These are phyloP conservation scores for Odocoileus hemionus DNA, from an alignment of 2,113 vertebrate genomes.

Conservation along the genomic window DNA sequence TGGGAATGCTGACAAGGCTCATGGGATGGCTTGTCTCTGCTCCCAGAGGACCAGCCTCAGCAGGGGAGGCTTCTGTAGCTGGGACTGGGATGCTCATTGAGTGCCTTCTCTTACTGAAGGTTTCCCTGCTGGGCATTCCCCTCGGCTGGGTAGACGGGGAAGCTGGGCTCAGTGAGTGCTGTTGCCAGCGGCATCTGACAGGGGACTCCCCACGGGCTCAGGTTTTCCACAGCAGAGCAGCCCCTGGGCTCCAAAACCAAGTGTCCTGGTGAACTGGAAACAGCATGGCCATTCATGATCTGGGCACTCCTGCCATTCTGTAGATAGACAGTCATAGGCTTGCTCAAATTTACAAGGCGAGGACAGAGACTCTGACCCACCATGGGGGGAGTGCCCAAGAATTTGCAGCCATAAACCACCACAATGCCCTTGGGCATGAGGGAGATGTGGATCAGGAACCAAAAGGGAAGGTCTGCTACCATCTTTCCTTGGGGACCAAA, in stretches of 20 bases:
- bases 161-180: background rate
- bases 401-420: background rate
- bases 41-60: background rate
- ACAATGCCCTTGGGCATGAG: background rate
- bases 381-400: background rate
- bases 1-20: background rate
- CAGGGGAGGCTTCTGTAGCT: rapidly evolving
- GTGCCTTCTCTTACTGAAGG: background rate
- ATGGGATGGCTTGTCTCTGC: background rate
- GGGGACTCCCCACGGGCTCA: background rate
- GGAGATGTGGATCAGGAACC: rapidly evolving
- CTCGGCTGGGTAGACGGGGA: background rate
- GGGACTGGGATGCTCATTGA: background rate
- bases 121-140: background rate
- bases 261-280: background rate
- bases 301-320: background rate
- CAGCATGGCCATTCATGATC: rapidly evolving
- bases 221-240: background rate
- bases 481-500: background rate
- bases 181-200: too few relatives aligned
- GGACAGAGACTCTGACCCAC: too few relatives aligned
- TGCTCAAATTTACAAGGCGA: too few relatives aligned
- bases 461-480: background rate
- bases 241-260: background rate
- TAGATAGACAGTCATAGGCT: background rate